Conservation (phyloP, 2,113 vertebrate genomes). For the Cyphomyrus discorhynchus region DNA sequence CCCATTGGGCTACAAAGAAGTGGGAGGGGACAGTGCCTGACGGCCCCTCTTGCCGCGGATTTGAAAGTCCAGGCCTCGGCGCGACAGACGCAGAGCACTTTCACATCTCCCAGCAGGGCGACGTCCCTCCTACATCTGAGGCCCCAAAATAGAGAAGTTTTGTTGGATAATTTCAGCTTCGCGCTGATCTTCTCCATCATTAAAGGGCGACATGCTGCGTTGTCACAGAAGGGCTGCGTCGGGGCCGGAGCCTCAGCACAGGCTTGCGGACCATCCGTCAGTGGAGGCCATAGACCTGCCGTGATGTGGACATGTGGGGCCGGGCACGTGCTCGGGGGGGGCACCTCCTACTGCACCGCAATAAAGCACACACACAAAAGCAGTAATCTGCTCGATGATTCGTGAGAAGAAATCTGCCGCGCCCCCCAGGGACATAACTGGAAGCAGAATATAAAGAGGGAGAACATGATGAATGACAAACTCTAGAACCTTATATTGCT, state of each 20-base stretch:
- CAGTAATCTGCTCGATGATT: neutral
- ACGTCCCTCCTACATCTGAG: neutral
- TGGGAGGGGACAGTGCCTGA: neutral
- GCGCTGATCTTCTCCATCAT: neutral
- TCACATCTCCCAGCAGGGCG: neutral
- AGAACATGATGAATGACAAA: neutral
- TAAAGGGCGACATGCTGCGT: neutral
- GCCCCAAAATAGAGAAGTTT: neutral
- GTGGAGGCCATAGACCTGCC: neutral
- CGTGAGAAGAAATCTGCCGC: neutral
- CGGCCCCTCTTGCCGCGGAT: neutral
- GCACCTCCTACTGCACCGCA: neutral
- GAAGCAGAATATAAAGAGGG: neutral
- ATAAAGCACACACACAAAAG: neutral
- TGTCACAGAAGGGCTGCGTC: neutral
- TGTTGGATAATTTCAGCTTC: neutral
- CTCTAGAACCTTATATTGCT: neutral
- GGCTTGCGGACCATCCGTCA: neutral
- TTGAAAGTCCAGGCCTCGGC: neutral
- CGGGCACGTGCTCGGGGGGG: neutral
- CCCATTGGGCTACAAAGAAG: neutral
- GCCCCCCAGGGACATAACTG: neutral
- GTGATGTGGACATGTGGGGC: neutral
- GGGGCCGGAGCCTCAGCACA: neutral
- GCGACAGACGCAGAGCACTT: neutral